A percentile compares a stretch with the other conserved stretches of the same genome.
Conservation (phyloP, 2,113 vertebrate genomes). For the Scartelaos histophorus region DNA sequence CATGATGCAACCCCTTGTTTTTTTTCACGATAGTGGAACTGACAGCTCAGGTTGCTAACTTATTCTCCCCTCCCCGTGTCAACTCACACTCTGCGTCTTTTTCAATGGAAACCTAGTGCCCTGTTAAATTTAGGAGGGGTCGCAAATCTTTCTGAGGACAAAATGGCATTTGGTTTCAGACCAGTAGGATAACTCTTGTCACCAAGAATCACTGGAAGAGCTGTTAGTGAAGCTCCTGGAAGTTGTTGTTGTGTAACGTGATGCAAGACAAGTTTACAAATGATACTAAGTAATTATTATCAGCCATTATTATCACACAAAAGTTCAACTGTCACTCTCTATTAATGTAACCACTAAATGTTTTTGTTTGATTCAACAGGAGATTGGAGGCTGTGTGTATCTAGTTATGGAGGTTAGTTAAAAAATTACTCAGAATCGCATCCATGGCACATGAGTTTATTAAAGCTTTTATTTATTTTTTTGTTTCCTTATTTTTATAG, state of each 20-base stretch:
- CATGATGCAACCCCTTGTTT: not conserved
- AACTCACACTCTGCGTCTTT: conserved; percentile 14
- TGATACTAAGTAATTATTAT: not conserved
- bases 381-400: conserved; percentile 93
- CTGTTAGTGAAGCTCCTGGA: conserved; percentile 1
- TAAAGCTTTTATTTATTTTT: not conserved
- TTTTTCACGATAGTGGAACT: conserved; percentile 10
- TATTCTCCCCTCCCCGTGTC: conserved; percentile 9
- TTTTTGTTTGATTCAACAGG: conserved; percentile 72
- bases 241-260: conserved; percentile 21
- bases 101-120: not conserved
- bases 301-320: not conserved
- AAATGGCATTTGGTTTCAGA: conserved; percentile 27
- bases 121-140: not conserved
- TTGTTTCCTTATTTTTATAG: conserved; percentile 63
- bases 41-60: conserved; percentile 13
- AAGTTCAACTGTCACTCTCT: not conserved
- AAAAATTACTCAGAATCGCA: not conserved
- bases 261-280: conserved; percentile 1
- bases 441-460: not conserved
- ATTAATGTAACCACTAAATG: not conserved
- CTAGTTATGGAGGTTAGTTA: conserved; percentile 96
- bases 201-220: conserved; percentile 16
- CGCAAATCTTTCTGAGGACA: not conserved
- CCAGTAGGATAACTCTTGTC: conserved; percentile 1